Evolutionary conservation across 2,113 vertebrate species (phyloP), one percentile per base, ranked within the genome.

Genomic region (Otolemur garnettii): DNA sequence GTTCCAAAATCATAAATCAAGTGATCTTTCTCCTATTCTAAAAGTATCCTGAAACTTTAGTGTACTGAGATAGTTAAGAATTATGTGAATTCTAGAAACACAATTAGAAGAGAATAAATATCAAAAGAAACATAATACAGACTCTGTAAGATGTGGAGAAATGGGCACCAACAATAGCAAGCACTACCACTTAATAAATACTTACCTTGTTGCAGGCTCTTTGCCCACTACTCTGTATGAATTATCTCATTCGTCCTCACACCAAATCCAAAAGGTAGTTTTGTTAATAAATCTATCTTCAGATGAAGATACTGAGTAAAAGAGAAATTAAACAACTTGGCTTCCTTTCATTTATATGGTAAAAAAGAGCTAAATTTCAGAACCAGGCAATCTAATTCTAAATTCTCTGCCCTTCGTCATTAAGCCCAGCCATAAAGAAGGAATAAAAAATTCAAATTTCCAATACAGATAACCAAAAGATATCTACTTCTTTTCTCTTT

Each of bases 1-100:
- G 7, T 93, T 86, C 26, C 22, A 60, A 93, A 53, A 95, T n/a
- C 14, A 1, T 42, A 71, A 79, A 91, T 14, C 35, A 86, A 89
- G 42, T 78, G 7, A 86, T 28, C 4, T 80, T 86, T 82, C 28
- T 79, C 10, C 7, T 90, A 53, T 60, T n/a, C 59, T 87, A n/a
- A 92, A 92, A 75, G 17, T 57, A 2, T 68, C 50, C 94, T 95
- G 77, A 30, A 94, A 64, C 4, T 84, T 87, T 68, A 57, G 75
- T 45, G 19, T 0, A 64, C 2, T 50, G 18, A 74, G 18, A 75
- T 33, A 60, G 15, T 71, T 71, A 72, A 96, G n/a, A 9, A 94
- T 13, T 78, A 15, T 33, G 7, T 62, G 22, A 13, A 69, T 1
- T 26, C 18, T 53, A 45, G 11, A 75, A 75, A 80, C 9, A 15